These are phyloP conservation scores for Sebastes aleutianus DNA, from an alignment of 2,797 vertebrate species.

Conservation along the genomic window DNA sequence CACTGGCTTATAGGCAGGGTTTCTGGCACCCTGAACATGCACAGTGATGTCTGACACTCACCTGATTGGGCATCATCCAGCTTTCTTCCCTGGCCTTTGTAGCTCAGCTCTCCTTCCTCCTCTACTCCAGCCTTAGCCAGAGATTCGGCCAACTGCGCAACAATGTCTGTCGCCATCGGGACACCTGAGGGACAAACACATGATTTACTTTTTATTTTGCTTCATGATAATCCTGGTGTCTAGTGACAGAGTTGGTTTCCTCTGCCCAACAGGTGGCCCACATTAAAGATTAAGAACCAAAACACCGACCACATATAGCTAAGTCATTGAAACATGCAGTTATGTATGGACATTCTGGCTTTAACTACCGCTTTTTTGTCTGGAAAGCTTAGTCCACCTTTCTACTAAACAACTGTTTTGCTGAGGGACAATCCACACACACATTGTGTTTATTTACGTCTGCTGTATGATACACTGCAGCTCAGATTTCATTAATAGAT, in stretches of 20 bases:
- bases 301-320: background rate
- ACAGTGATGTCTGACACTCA: slow-evolving; percentile 66
- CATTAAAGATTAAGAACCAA: background rate
- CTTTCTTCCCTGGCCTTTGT: slow-evolving; percentile 94
- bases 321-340: background rate
- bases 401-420: background rate
- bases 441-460: background rate
- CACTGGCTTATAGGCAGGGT: background rate
- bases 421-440: background rate
- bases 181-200: slow-evolving; percentile 36
- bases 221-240: background rate
- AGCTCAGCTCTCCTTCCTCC: slow-evolving; percentile 92
- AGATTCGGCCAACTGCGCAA: slow-evolving; percentile 88
- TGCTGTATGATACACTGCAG: background rate
- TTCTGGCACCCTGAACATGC: background rate
- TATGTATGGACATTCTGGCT: background rate
- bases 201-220: background rate
- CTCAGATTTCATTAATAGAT: background rate
- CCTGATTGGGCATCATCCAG: slow-evolving; percentile 93
- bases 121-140: slow-evolving; percentile 91
- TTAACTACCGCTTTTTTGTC: background rate
- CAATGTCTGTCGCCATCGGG: slow-evolving; percentile 93
- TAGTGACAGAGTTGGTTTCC: background rate
- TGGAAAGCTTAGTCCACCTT: background rate
- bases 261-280: background rate